Base-by-base conservation (phyloP, 92 coral and sea anemone genomes). In the Palythoa heliodiscus region DNA sequence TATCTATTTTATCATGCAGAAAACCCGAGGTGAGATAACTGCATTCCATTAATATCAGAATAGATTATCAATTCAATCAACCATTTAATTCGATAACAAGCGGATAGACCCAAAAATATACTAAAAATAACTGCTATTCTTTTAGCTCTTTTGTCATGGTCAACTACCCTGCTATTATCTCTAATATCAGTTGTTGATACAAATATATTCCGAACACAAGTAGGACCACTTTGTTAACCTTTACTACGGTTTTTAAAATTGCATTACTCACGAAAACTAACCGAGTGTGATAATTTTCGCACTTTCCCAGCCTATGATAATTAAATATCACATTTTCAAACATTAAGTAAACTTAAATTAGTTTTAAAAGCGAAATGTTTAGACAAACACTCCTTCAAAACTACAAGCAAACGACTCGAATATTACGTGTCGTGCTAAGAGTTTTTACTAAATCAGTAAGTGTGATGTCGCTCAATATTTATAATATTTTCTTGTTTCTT, bases 51-150 rank as follows among this genome's bases (percentile, higher is more conserved):
- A 24, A 13, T 35, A 48, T 25, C 73, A 37, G 37, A 11, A 69
- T 69, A 69, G 14, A 10, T 37, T 25, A 25, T 8, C 0, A 37
- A 15, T 8, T 25, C 13, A 3, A 24, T 20, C 13, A 10, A n/a
- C 11, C 8, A 69, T 11, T 16, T 72, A 39, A 72, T 2, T 6
- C 1, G 19, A 70, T 12, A 37, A 52, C 2, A 54, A 23, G 0
- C 17, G 17, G 53, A 23, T 68, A 24, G 76, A 16, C 76, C 5
- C 52, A 2, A 12, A n/a, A 43, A 7, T 48, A n/a, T 23, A 55
- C 55, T 76, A 58, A 79, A 61, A 79, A 39, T 43, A 64, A 79
- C 52, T 13, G 15, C 35, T 19, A 63, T 78, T 43, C 71, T 78
- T 29, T 61, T 47, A 39, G 5, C 8, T 60, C 57, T 61, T 63